Evolutionary conservation across 2,113 vertebrate species (phyloP), one percentile per base, ranked within the genome.

Genomic region (Notiomystis cincta): DNA sequence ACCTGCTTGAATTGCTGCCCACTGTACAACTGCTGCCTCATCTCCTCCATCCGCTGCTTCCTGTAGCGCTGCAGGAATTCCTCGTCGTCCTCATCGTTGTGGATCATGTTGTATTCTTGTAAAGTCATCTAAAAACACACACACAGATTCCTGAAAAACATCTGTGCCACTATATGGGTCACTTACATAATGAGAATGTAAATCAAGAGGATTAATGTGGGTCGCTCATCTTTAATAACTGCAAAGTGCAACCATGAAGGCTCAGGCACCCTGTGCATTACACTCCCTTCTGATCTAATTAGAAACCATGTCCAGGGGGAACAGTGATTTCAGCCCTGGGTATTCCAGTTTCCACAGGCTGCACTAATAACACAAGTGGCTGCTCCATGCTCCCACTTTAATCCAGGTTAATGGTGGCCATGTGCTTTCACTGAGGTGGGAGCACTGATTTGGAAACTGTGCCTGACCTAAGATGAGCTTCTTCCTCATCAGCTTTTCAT

Each of bases 11-110:
- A 99, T 0, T 98, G 98, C 71, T 99, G 99, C 40, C 98, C 98
- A 0, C 97, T 98, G 89, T 98, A 98, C 61, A 99, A 86, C 97
- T 99, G 99, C 77, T 98, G 98, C 28, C 98, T 98, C 99, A 99
- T 99, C 96, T 99, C 99, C 72, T 99, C 99, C 85, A 99, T 99
- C 47, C 99, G 98, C 98, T 99, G 99, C 97, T 98, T 98, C n/a
- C 99, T 98, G 97, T 99, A 99, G 51, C 98, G 98, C 97, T 99
- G 98, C 42, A 99, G 95, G 93, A 99, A 99, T 5, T 98, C 98
- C 94, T 99, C 99, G 2, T 99, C 99, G 0, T 99, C 99, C 13
- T 98, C 97, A 4, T 98, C 98, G 2, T 98, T 98, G 47, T 98
- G 98, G 78, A 99, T 96, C 96, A 98, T 97, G 92, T 98, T 98